phyloP scores from a whole-genome alignment of 2,888 invertebrate genomes.

The Gymnosoma rotundatum region DNA sequence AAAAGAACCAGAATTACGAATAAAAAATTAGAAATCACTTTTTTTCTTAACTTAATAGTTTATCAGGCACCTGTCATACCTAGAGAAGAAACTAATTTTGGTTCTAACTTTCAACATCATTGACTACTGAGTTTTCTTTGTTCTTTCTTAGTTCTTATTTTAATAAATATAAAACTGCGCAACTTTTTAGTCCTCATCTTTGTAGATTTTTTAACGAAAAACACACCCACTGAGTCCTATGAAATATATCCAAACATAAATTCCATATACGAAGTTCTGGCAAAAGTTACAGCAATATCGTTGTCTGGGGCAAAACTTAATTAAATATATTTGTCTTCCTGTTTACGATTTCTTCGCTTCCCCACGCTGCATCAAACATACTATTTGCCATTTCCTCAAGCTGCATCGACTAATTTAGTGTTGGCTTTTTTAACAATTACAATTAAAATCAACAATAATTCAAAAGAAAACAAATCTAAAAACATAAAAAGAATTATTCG shows the following conservation, averaged over 20 bases:
- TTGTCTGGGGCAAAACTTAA: constrained; percentile 67
- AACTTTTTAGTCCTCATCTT: constrained; percentile 8
- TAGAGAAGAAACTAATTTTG: constrained; percentile 46
- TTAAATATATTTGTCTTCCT: constrained; percentile 64
- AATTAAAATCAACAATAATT: constrained; percentile 59
- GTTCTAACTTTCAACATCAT: constrained; percentile 46
- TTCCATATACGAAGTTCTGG: constrained; percentile 37
- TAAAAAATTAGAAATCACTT: constrained; percentile 31
- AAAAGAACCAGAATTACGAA: neutral
- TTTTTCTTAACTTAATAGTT: constrained; percentile 47
- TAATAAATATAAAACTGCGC: constrained; percentile 4
- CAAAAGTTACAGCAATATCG: constrained; percentile 39
- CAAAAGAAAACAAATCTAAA: constrained; percentile 5
- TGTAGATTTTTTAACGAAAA: constrained; percentile 6
- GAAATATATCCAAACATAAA: constrained; percentile 67
- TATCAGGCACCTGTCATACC: constrained; percentile 65
- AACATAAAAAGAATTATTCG: constrained; percentile 13
- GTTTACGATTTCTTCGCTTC: constrained; percentile 4
- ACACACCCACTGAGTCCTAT: constrained; percentile 67
- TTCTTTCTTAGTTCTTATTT: constrained; percentile 8
- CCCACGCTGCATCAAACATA: neutral
- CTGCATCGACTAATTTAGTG: constrained; percentile 18
- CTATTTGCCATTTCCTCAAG: neutral
- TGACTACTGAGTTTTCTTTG: constrained; percentile 55
- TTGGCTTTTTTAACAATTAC: constrained; percentile 58